A percentile compares a stretch with the other conserved stretches of the same genome.
Conservation (phyloP, 2,797 vertebrate genomes). For the Distichodus sexfasciatus region DNA sequence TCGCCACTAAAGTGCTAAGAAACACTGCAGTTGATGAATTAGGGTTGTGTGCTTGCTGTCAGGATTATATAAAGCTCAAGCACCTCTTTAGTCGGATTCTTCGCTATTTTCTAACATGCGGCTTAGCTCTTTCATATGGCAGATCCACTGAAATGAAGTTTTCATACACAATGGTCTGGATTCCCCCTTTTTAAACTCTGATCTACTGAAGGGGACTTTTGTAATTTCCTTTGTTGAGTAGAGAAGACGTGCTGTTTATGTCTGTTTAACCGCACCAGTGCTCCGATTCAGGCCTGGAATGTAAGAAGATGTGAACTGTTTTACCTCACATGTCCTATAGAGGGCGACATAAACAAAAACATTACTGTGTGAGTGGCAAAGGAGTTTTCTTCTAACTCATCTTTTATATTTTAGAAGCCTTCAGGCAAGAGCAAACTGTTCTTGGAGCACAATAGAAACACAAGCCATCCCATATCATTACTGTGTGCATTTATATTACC, state of each 20-base stretch:
- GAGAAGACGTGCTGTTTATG: background rate
- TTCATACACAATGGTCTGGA: background rate
- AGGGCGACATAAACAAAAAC: background rate
- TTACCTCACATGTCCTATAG: background rate
- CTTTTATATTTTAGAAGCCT: background rate
- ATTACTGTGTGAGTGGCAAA: background rate
- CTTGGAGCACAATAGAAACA: background rate
- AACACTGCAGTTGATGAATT: background rate
- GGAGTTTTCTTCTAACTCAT: background rate
- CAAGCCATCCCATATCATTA: background rate
- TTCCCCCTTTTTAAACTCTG: background rate
- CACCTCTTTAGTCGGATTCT: background rate
- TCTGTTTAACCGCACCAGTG: background rate
- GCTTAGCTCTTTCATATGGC: background rate
- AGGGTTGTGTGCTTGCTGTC: background rate
- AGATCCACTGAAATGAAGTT: background rate
- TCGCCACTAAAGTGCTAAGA: background rate
- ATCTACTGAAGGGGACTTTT: conserved; percentile 3
- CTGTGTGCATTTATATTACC: background rate
- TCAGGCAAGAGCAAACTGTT: background rate
- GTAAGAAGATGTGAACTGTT: background rate
- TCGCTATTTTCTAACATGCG: background rate
- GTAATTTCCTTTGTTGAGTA: background rate
- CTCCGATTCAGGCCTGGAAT: background rate
- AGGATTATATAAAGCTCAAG: conserved; percentile 4